Evolutionary conservation across 2,113 vertebrate genomes (phyloP), one percentile per base, ranked within the genome.

Genomic region (Orientallactaga bullata): DNA sequence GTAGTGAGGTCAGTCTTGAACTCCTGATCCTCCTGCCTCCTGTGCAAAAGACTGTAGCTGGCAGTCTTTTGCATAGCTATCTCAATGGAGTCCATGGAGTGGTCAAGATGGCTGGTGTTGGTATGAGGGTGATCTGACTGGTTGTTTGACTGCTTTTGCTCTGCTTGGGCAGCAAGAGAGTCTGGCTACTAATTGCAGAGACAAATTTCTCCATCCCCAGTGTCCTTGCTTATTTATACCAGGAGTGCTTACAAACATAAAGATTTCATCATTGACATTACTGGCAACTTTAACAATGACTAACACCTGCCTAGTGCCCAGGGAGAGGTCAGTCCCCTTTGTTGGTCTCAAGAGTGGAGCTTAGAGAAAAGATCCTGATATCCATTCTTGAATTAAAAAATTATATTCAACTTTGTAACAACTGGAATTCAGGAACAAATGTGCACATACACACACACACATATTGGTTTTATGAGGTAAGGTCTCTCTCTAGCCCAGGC

Each of bases 401-500:
- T 65, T 87, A 61, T 10, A 86, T 65, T 63, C 74, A 89, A 71
- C 39, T 73, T 78, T 72, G 71, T 39, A 83, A 47, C 37, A 55
- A 63, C n/a, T 89, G 85, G 73, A 72, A 71, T 84, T 66, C 20
- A 73, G 37, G 35, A 91, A 88, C 11, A 88, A 23, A 47, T 68
- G 15, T 76, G 51, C 15, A 55, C 15, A 8, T 55, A n/a, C n/a
- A n/a, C n/a, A n/a, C n/a, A n/a, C n/a, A n/a, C n/a, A n/a, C n/a
- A n/a, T n/a, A n/a, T 47, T 47, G 5, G 42, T 47, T 47, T 47
- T 47, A 47, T 47, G 42, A 47, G 42, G 42, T 47, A 8, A 8
- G 42, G 42, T 47, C 42, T 47, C 42, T 47, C 42, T 47, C 42
- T 47, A 47, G 42, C 42, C 42, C 42, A 47, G 42, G 42, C 42